A percentile compares a stretch with the other conserved stretches of the same genome.
Conservation (phyloP, 2,797 vertebrate genomes). For the Micrastur ruficollis region DNA sequence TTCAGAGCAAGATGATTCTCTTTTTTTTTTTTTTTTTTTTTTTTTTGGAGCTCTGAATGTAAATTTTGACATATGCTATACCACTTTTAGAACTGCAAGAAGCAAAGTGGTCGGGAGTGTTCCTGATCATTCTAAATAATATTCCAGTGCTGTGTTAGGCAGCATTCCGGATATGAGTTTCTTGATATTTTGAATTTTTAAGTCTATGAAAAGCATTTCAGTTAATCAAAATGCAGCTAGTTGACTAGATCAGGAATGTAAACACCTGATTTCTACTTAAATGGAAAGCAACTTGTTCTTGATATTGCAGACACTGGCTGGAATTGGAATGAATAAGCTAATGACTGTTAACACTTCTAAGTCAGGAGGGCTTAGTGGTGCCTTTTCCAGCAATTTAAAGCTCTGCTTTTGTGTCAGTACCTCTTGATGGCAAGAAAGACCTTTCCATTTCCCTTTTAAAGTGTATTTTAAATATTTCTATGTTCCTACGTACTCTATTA, state of each 20-base stretch:
- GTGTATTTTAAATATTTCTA: background rate
- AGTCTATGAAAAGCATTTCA: background rate
- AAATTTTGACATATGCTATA: fast-evolving
- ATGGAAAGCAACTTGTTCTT: background rate
- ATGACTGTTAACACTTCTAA: background rate
- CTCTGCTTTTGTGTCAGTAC: background rate
- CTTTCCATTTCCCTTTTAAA: background rate
- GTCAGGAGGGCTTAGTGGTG: background rate
- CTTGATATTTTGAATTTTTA: background rate
- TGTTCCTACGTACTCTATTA: background rate
- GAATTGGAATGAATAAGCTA: background rate
- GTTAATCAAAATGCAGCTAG: background rate
- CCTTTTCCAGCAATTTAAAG: background rate
- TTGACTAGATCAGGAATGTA: background rate
- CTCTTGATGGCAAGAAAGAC: background rate
- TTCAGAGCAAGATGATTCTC: background rate
- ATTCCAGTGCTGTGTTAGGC: background rate
- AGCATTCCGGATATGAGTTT: background rate
- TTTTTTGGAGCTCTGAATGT: background rate
- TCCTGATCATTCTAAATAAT: background rate
- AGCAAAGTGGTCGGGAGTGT: background rate
- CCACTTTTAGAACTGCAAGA: background rate
- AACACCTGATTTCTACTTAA: background rate
- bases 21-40: background rate
- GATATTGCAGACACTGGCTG: background rate